Evolutionary conservation across 1,140 invertebrate species (phyloP).

Genomic region (Aphidius gifuensis): DNA sequence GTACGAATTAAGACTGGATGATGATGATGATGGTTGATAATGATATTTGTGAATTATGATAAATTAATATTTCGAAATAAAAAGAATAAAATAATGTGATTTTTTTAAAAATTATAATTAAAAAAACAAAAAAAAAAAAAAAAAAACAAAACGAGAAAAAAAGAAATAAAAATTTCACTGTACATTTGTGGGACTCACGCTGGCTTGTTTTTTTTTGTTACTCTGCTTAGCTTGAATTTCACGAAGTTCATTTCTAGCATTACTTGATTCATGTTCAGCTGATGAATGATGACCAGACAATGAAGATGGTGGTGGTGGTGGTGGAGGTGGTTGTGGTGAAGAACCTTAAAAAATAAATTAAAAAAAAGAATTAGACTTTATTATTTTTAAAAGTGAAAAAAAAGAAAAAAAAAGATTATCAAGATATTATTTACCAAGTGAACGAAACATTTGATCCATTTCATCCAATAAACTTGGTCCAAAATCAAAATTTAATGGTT

Average conservation of each 20-base stretch:
- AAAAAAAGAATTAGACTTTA: background rate
- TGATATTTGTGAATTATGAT: too few relatives aligned
- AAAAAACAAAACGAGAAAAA: constrained; percentile 17
- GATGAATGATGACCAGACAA: constrained; percentile 49
- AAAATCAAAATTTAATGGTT: constrained; percentile 72
- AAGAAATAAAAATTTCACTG: constrained; percentile 40
- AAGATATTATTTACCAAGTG: constrained; percentile 54
- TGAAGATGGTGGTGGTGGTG: too few relatives aligned
- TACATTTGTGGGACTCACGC: constrained; percentile 60
- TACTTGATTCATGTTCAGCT: constrained; percentile 65
- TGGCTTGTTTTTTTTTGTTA: constrained; percentile 73
- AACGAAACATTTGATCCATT: constrained; percentile 91
- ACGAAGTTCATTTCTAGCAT: constrained; percentile 70
- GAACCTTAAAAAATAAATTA: constrained; percentile 37
- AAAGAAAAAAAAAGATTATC: constrained; percentile 11
- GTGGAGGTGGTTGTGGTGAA: constrained; percentile 40
- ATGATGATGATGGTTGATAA: too few relatives aligned
- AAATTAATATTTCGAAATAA: too few relatives aligned
- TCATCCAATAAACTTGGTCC: constrained; percentile 91
- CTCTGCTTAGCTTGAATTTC: constrained; percentile 63
- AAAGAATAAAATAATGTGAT: background rate
- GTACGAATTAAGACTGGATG: too few relatives aligned
- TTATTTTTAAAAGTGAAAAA: background rate
- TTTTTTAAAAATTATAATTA: background rate
- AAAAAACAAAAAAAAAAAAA: constrained; percentile 1